These are phyloP conservation scores for Ectemnius lituratus DNA, from an alignment of 2,888 invertebrate species.

Conservation along the genomic window DNA sequence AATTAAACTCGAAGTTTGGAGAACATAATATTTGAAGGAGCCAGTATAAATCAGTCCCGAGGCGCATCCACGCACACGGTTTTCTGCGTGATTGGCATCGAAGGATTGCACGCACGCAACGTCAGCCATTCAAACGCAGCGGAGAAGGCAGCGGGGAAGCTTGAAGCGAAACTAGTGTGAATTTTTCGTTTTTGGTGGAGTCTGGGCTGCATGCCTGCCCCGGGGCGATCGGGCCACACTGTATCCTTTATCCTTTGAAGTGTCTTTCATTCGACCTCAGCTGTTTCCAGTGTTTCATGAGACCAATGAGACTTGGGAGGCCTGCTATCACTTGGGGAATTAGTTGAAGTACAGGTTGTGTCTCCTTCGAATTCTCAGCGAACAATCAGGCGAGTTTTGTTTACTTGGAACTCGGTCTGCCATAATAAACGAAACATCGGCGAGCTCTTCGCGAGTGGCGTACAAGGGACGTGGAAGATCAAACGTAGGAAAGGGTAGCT, in stretches of 20 bases:
- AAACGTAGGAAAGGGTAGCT: slow-evolving; percentile 1
- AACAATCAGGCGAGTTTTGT: background rate
- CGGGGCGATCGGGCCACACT: slow-evolving; percentile 33
- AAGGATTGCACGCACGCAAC: slow-evolving; percentile 56
- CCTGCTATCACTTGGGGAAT: too few species aligned
- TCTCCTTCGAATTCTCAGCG: too few species aligned
- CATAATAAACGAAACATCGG: slow-evolving; percentile 1
- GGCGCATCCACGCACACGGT: slow-evolving; percentile 57
- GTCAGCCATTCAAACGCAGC: slow-evolving; percentile 63
- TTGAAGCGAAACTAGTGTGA: slow-evolving; percentile 1
- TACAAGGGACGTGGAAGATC: background rate
- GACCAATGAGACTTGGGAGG: too few species aligned
- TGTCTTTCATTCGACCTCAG: too few species aligned
- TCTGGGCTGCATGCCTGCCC: slow-evolving; percentile 17
- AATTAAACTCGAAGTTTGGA: too few species aligned
- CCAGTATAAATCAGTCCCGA: slow-evolving; percentile 5
- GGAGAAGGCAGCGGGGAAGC: slow-evolving; percentile 35
- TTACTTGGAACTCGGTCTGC: background rate
- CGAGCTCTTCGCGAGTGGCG: background rate
- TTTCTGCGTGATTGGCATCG: slow-evolving; percentile 30
- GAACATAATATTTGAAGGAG: too few species aligned
- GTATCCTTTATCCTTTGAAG: too few species aligned
- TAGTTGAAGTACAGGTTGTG: too few species aligned
- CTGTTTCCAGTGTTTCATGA: too few species aligned
- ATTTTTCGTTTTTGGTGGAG: slow-evolving; percentile 40